Percentiles rank a stretch among this genome's conserved stretches.
Evolutionary conservation across 1,140 invertebrate species (phyloP).

Genomic region (Cotesia vestalis): DNA sequence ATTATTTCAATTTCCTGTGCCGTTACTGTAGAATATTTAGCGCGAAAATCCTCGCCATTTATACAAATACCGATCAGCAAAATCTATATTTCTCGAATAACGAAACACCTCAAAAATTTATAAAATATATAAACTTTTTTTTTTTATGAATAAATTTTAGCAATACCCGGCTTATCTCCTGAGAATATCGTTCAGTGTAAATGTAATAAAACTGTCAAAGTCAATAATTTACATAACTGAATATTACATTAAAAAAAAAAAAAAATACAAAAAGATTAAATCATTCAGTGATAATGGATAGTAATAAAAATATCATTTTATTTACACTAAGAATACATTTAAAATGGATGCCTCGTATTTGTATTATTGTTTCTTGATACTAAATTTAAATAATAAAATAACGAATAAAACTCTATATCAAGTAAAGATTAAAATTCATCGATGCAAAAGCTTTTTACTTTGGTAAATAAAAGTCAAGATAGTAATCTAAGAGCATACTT

Average conservation of each 20-base stretch:
- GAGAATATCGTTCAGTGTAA: neutral
- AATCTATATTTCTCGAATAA: neutral
- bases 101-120: neutral
- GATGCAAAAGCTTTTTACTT: too few relatives aligned
- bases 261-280: conserved; percentile 1
- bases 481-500: too few relatives aligned
- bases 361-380: neutral
- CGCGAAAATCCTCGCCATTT: conserved; percentile 1
- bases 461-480: too few relatives aligned
- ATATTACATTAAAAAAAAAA: neutral
- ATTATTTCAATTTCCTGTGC: conserved; percentile 33
- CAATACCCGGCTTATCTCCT: too few relatives aligned
- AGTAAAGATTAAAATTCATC: too few relatives aligned
- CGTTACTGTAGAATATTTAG: conserved; percentile 18
- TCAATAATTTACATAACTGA: conserved; percentile 25
- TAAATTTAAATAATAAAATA: neutral
- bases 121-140: neutral
- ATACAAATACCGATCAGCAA: neutral
- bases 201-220: conserved; percentile 15
- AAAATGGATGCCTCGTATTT: neutral
- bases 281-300: too few relatives aligned
- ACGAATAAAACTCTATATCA: neutral
- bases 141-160: neutral
- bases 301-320: neutral
- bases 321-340: neutral